Base-by-base conservation (phyloP, 2,888 invertebrate species). In the Nematopogon swammerdamellus region DNA sequence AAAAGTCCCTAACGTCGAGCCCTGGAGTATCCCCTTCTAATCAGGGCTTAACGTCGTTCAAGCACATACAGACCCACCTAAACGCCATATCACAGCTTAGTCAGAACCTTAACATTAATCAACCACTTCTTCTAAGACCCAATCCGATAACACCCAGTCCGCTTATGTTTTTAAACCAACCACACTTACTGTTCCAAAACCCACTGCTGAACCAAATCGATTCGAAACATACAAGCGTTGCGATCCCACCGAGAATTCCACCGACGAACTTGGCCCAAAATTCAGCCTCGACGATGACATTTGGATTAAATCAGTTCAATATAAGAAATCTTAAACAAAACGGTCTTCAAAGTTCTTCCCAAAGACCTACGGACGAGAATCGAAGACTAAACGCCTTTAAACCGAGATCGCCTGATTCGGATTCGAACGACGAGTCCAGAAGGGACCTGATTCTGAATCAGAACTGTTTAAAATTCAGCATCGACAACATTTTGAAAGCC, bases 401-500 rank as follows among this genome's bases (percentile, higher is more conserved):
- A 2, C 72, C 72, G 0, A 75, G 74, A 53, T n/a, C n/a, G n/a
- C n/a, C n/a, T n/a, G n/a, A n/a, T n/a, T 72, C 75, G 0, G 70
- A 72, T 0, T 72, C 72, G 1, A 65, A 73, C 36, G 51, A 53
- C 19, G 74, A 74, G 14, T 70, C 72, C 0, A 68, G 63, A 2
- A 67, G 72, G 14, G 74, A 79, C 50, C 71, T 68, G 10, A 74
- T 77, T 0, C 55, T 73, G 2, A 82, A 84, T 53, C 85, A 85
- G 53, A 76, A 76, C 46, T 82, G 83, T 57, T 67, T 93, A 25
- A 88, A 89, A 58, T 93, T 92, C 73, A 92, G 92, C 61, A 92
- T 94, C 64, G 91, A 90, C 60, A 92, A 93, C 68, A 93, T 93
- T 53, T 70, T 93, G 19, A 86, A 91, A 61, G 92, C 92, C 0